Base-by-base conservation (phyloP, 1,140 invertebrate species). In the Heterodera schachtii region DNA sequence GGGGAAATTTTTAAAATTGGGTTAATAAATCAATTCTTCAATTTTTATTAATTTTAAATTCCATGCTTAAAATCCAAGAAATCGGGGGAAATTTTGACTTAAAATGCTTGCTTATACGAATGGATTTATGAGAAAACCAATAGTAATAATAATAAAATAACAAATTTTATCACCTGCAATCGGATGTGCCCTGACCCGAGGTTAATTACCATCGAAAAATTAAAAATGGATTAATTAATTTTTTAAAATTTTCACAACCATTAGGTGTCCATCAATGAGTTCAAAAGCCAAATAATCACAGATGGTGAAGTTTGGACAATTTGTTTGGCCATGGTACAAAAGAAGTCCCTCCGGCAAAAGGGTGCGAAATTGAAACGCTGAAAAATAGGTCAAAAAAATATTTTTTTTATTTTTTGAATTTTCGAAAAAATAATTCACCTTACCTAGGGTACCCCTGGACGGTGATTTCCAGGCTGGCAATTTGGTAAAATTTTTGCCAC, bases 221-320 rank as follows among this genome's bases (percentile, higher is more conserved):
- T 21, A 16, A 57, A 77, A 31, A 76, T 8, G 11, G 11, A 52
- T 8, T 52, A 11, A 19, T 47, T 13, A 16, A 73, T 75, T 75
- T 75, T 2, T 3, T 46, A 49, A n/a, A 9, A 11, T 4, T 44
- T 31, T 44, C 43, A 9, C 2, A 9, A 81, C 73, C 66, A 95
- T 97, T 73, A 98, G 93, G 88, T 97, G 94, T 0, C 96, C 96
- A 83, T 95, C 95, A 64, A 97, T 92, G 81, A 98, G 92, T 90
- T 98, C 96, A 83, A 98, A 93, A 11, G 95, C 95, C 89, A 98
- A 96, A 70, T 96, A 93, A 90, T 97, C 95, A 71, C 93, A 93
- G 93, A 87, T 90, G 46, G 82, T 83, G 78, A 84, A 84, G 74
- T 82, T 79, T 69, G 69, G 78, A 66, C 80, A 87, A 85, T 95